phyloP scores from a whole-genome alignment of 2,797 vertebrate species.

The Intellagama lesueurii region DNA sequence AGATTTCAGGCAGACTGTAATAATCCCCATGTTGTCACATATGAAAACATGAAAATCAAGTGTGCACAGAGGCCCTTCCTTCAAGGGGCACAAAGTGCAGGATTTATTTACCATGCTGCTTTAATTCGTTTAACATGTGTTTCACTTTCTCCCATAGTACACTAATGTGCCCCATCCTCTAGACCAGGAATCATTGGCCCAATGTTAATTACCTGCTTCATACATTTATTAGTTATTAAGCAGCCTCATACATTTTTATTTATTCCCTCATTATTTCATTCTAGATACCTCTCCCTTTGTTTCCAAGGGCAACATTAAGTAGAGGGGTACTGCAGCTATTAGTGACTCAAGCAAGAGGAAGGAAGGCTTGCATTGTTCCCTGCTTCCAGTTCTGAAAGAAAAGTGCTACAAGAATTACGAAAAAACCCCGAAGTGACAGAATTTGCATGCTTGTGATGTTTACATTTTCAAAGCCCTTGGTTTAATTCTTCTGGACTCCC shows the following conservation, averaged over 20 bases:
- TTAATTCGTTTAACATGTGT: neutral
- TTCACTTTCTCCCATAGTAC: neutral
- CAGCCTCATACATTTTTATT: neutral
- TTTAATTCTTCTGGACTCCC: constrained; percentile 40
- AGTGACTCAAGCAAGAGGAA: neutral
- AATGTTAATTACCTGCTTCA: neutral
- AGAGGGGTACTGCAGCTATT: neutral
- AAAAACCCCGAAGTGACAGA: neutral
- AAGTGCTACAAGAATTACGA: constrained; percentile 2
- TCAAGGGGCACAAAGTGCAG: neutral
- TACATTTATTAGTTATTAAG: constrained; percentile 1
- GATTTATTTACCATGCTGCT: neutral
- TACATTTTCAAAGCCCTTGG: constrained; percentile 30
- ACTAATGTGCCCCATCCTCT: neutral
- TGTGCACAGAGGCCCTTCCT: neutral
- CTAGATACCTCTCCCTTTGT: neutral
- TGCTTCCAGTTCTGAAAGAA: neutral
- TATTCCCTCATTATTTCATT: neutral
- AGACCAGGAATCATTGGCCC: too few species aligned
- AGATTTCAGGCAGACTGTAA: too few species aligned
- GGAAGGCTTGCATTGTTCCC: neutral
- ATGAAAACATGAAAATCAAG: neutral
- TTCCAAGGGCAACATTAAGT: neutral
- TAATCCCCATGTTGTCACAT: neutral
- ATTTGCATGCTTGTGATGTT: constrained; percentile 15